Percentiles rank a stretch among this genome's conserved stretches.
Conservation (phyloP, 2,113 vertebrate genomes). For the Burhinus oedicnemus region DNA sequence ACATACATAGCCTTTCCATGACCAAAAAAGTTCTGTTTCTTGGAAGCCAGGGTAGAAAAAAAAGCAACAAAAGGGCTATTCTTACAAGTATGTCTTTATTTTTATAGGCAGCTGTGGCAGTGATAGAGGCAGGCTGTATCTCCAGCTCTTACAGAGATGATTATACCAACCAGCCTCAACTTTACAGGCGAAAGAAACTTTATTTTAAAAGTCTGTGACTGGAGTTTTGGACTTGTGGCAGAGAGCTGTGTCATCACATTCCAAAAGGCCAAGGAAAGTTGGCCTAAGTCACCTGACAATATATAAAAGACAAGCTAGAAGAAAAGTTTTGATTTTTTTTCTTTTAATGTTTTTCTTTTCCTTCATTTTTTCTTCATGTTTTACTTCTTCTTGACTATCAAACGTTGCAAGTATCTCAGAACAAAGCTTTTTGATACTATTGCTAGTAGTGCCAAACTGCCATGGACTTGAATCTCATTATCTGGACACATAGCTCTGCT, state of each 20-base stretch:
- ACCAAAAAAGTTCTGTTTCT: background rate
- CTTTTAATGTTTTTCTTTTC: background rate
- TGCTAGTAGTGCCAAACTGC: background rate
- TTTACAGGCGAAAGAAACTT: background rate
- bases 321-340: background rate
- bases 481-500: background rate
- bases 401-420: background rate
- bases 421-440: background rate
- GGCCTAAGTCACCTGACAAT: background rate
- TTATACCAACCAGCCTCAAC: background rate
- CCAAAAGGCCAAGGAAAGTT: background rate
- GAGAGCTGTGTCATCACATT: background rate
- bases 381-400: background rate
- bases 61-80: background rate
- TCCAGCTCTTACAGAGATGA: background rate
- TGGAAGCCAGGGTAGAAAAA: background rate
- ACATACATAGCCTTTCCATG: background rate
- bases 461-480: background rate
- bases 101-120: background rate
- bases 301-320: background rate
- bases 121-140: background rate
- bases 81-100: background rate
- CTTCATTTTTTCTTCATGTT: background rate
- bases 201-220: background rate
- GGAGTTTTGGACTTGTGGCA: background rate